Evolutionary conservation across 1,140 invertebrate species (phyloP).

Genomic region (Drosophila ficusphila): DNA sequence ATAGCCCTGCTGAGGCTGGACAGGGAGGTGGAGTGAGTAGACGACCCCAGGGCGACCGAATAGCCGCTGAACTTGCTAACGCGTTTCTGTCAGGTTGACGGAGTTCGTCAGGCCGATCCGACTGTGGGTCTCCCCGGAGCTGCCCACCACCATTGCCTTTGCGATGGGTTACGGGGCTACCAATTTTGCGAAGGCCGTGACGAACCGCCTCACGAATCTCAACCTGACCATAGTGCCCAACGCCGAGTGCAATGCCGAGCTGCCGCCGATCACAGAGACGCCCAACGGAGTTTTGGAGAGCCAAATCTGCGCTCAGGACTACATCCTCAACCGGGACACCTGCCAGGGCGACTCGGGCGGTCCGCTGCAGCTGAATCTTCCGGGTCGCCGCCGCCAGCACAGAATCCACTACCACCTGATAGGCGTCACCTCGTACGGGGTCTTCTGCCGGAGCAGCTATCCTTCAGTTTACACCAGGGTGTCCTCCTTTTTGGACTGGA

Average conservation of each 20-base stretch:
- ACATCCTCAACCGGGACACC: conserved; percentile 66
- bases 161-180: conserved; percentile 81
- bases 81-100: conserved; percentile 46
- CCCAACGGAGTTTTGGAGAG: conserved; percentile 61
- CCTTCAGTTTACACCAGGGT: conserved; percentile 85
- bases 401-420: conserved; percentile 76
- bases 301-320: conserved; percentile 76
- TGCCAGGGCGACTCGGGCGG: conserved; percentile 78
- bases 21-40: conserved; percentile 59
- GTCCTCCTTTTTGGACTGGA: conserved; percentile 85
- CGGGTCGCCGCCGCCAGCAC: conserved; percentile 69
- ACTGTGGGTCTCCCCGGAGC: conserved; percentile 52
- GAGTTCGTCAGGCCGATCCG: conserved; percentile 71
- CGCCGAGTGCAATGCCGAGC: conserved; percentile 61
- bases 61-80: neutral
- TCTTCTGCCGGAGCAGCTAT: conserved; percentile 81
- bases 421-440: conserved; percentile 82
- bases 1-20: conserved; percentile 64
- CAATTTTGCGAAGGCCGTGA: conserved; percentile 60
- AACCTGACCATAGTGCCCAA: conserved; percentile 74
- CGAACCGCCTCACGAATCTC: conserved; percentile 71
- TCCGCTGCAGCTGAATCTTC: conserved; percentile 68
- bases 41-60: neutral
- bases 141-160: conserved; percentile 69
- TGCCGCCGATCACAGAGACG: conserved; percentile 58